Evolutionary conservation across 2,113 vertebrate genomes (phyloP).

Genomic region (Limnothrissa miodon): DNA sequence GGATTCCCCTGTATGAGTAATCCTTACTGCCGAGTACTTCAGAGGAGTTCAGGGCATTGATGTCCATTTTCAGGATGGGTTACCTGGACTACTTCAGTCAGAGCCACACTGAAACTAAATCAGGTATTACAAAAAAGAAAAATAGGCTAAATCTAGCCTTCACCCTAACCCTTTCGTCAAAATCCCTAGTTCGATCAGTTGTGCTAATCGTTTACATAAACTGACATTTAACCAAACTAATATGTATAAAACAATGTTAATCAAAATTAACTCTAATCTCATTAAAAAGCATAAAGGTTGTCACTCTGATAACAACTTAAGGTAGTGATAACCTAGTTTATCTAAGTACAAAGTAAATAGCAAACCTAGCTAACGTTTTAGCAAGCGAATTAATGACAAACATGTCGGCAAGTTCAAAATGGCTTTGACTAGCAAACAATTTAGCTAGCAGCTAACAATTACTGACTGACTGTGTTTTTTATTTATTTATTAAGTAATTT

Average conservation of each 20-base stretch:
- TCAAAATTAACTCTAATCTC: too few relatives aligned
- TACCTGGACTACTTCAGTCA: not conserved
- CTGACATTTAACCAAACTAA: too few relatives aligned
- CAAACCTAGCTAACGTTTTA: too few relatives aligned
- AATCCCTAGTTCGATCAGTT: too few relatives aligned
- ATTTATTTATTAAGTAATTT: not conserved
- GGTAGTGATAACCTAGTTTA: not conserved
- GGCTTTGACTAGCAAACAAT: not conserved
- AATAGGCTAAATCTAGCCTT: too few relatives aligned
- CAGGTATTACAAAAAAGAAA: too few relatives aligned
- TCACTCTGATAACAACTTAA: not conserved
- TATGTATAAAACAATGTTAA: too few relatives aligned
- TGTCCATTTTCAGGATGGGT: not conserved
- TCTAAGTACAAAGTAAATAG: too few relatives aligned
- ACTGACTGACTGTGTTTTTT: not conserved
- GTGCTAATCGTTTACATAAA: too few relatives aligned
- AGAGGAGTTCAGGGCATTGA: not conserved
- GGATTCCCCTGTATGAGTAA: slow-evolving; percentile 22
- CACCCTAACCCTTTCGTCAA: too few relatives aligned
- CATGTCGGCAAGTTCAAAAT: too few relatives aligned
- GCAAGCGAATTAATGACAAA: too few relatives aligned
- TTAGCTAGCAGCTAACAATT: not conserved
- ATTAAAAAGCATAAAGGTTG: not conserved
- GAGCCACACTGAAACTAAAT: not conserved
- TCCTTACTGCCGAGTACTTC: not conserved